Base-by-base conservation (phyloP, 2,888 invertebrate genomes). In the Polia nebulosa region DNA sequence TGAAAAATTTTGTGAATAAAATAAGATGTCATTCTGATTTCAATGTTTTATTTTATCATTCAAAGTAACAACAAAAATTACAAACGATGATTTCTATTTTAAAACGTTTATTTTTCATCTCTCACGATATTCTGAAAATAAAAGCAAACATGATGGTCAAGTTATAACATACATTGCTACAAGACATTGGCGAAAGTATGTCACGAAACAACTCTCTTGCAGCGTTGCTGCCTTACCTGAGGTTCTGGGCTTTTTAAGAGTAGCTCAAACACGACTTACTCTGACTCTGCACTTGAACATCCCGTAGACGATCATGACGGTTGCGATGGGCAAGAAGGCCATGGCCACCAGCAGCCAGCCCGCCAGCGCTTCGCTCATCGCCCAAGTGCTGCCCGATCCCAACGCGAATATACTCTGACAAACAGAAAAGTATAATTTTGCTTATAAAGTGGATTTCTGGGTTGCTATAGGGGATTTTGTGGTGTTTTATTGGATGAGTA, bases 1-100 rank as follows among this genome's bases (percentile, higher is more conserved):
- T 94, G 92, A 94, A 92, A 87, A 92, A 92, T 89, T 91, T 93
- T 95, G 94, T 95, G 93, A 95, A 95, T 95, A 94, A 94, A 94
- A 93, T 93, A 94, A 94, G 94, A 94, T 94, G 94, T 95, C 93
- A 95, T 94, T 91, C 92, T 89, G 87, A 89, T 77, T 76, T 51
- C 56, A 60, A 60, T 66, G 34, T 80, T 80, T 83, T 34, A 81
- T 81, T 83, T 61, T 76, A 80, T 84, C 34, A 67, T 75, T 78
- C 60, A 59, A 57, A 53, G 27, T 61, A 57, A 60, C 53, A 74
- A 59, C 45, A 58, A 58, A 62, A 51, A 47, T 59, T 55, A 65
- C 47, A 32, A 49, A 34, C 49, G 29, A 20, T 52, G 32, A 72
- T 75, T 76, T 52, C 17, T 44, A 44, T 29, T 69, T 61, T 58